A percentile compares a stretch with the other conserved stretches of the same genome.
These are phyloP conservation scores for Dicrostonyx torquatus DNA, from an alignment of 2,797 vertebrate species.

Conservation along the genomic window DNA sequence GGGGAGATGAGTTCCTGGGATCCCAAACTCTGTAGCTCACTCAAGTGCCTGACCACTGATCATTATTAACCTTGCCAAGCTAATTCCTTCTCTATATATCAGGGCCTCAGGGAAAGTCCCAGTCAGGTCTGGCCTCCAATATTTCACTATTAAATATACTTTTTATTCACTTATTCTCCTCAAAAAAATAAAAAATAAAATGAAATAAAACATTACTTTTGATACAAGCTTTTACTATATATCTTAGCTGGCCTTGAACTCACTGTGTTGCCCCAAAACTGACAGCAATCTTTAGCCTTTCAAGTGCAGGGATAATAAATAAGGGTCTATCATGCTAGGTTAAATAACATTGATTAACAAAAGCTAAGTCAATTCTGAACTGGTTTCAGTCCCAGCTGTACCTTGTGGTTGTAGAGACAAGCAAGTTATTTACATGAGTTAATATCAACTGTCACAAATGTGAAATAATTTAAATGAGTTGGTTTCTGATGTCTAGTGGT, in stretches of 20 bases:
- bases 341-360: neutral
- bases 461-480: neutral
- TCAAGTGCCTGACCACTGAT: neutral
- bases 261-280: neutral
- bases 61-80: neutral
- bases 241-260: neutral
- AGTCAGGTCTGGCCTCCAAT: neutral
- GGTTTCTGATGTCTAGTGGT: neutral
- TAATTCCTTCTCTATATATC: neutral
- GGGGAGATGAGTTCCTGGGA: neutral
- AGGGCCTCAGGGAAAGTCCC: neutral
- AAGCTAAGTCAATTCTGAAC: neutral
- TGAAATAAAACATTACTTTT: neutral
- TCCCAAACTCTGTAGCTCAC: neutral
- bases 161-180: neutral
- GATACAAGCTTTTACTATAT: neutral
- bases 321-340: neutral
- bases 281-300: neutral
- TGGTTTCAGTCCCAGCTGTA: neutral
- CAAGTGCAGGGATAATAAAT: neutral
- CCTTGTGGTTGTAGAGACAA: neutral
- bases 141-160: neutral
- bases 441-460: neutral
- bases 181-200: neutral
- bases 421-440: neutral